phyloP scores from a whole-genome alignment of 2,113 vertebrate genomes.

The Euleptes europaea region DNA sequence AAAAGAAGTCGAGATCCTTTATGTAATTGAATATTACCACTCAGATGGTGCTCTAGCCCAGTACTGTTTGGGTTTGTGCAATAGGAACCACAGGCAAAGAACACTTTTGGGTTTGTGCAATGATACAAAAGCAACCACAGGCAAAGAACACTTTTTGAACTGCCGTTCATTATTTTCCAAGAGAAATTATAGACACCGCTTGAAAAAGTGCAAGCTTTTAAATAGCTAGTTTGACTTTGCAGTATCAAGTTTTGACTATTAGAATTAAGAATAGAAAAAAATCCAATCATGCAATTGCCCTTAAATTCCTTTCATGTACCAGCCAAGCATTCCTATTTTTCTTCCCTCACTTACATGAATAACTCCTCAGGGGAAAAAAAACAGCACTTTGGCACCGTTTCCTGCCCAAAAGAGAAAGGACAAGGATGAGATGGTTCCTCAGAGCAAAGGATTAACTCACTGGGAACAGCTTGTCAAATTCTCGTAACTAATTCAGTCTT shows the following conservation, averaged over 20 bases:
- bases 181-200: background rate
- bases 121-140: too few species aligned
- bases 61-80: background rate
- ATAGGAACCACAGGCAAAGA: background rate
- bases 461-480: constrained; percentile 49
- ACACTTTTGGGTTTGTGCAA: background rate
- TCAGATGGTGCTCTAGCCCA: background rate
- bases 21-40: background rate
- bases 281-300: background rate
- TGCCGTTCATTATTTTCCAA: background rate
- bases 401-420: background rate
- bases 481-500: constrained; percentile 69
- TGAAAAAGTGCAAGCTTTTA: background rate
- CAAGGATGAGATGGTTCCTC: constrained; percentile 24
- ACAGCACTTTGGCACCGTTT: background rate
- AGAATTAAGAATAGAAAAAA: background rate
- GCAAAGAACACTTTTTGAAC: background rate
- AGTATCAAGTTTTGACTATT: background rate
- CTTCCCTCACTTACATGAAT: background rate
- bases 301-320: background rate
- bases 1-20: background rate
- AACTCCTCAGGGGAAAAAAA: background rate
- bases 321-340: background rate
- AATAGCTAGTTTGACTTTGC: background rate
- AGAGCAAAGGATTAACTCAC: constrained; percentile 57